These are phyloP conservation scores for Andrena flavipes DNA, from an alignment of 2,888 invertebrate species.

Conservation along the genomic window DNA sequence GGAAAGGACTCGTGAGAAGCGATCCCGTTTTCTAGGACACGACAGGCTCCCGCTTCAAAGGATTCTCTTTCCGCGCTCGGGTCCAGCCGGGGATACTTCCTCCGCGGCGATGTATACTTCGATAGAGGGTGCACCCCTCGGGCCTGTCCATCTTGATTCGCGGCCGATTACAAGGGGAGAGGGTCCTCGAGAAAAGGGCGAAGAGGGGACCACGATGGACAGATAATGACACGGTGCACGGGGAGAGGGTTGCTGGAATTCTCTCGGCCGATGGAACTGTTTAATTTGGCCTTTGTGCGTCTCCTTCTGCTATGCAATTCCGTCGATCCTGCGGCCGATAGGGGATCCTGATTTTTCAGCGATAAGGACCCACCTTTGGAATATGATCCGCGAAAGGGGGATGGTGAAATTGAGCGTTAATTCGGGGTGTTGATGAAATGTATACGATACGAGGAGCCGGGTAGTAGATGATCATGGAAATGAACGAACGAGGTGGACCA, in stretches of 20 bases:
- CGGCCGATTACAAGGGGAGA: constrained; percentile 49
- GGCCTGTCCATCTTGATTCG: constrained; percentile 68
- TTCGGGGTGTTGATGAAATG: constrained; percentile 16
- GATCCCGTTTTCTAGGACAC: constrained; percentile 18
- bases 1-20: constrained; percentile 25
- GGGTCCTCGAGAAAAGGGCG: constrained; percentile 46
- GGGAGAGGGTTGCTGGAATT: constrained; percentile 48
- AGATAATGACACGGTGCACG: constrained; percentile 67
- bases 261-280: constrained; percentile 70
- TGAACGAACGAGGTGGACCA: neutral
- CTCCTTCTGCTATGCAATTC: constrained; percentile 43
- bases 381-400: constrained; percentile 29
- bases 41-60: neutral
- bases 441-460: neutral
- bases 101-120: constrained; percentile 63
- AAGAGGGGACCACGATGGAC: constrained; percentile 65
- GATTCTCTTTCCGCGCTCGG: constrained; percentile 9
- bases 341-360: constrained; percentile 38
- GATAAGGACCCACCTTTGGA: constrained; percentile 42
- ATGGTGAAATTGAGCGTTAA: constrained; percentile 15
- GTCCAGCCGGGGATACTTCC: neutral
- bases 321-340: constrained; percentile 45
- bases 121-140: constrained; percentile 62
- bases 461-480: neutral
- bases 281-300: constrained; percentile 74